These are phyloP conservation scores for Sminthurides aquaticus DNA, from an alignment of 2,888 invertebrate species.

Conservation along the genomic window DNA sequence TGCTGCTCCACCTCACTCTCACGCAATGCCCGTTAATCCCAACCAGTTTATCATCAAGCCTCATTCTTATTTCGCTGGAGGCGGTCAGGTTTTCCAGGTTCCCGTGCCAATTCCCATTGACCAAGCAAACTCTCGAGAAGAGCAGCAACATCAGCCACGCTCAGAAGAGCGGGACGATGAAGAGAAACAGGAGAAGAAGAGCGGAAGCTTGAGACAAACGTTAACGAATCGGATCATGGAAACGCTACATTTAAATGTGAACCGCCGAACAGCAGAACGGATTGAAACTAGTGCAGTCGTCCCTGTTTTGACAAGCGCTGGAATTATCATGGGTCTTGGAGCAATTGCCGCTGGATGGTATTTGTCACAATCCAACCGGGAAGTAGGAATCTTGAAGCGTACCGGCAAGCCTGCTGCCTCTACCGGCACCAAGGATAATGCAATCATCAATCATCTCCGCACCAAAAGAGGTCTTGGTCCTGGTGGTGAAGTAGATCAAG, in stretches of 20 bases:
- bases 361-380: constrained; percentile 39
- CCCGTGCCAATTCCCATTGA: constrained; percentile 44
- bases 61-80: constrained; percentile 42
- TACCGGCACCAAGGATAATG: constrained; percentile 1
- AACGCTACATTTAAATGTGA: constrained; percentile 30
- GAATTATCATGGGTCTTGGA: constrained; percentile 39
- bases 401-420: constrained; percentile 29
- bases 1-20: too few relatives aligned
- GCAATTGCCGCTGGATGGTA: constrained; percentile 43
- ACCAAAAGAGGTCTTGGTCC: constrained; percentile 11
- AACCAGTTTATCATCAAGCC: constrained; percentile 41
- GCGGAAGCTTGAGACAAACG: background rate
- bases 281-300: constrained; percentile 38
- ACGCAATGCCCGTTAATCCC: constrained; percentile 11
- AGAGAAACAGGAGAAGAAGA: constrained; percentile 4
- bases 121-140: constrained; percentile 26
- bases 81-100: constrained; percentile 44
- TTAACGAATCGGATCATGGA: constrained; percentile 34
- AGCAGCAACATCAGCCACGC: too few relatives aligned
- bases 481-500: constrained; percentile 31
- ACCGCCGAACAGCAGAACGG: constrained; percentile 34
- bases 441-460: constrained; percentile 11
- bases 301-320: constrained; percentile 40
- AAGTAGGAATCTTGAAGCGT: constrained; percentile 39
- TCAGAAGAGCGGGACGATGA: constrained; percentile 6